Conservation (phyloP, 2,113 vertebrate genomes). For the Hippolais icterina region DNA sequence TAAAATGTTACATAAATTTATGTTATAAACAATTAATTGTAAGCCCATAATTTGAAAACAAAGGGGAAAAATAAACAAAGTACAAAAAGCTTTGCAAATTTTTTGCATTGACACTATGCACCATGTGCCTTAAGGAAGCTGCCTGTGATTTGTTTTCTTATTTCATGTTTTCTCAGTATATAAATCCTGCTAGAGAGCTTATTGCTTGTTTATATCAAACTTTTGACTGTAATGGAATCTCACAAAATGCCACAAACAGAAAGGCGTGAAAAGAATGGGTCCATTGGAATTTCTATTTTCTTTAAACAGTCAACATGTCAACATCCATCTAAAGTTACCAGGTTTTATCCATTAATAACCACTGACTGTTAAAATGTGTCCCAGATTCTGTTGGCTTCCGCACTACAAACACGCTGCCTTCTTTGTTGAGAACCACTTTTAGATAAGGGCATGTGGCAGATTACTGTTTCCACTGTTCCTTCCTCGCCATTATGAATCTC, state of each 20-base stretch:
- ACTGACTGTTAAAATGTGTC: conserved; percentile 40
- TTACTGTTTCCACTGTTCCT: conserved; percentile 58
- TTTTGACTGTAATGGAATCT: conserved; percentile 4
- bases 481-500: conserved; percentile 44
- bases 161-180: background rate
- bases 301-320: background rate
- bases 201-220: background rate
- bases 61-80: background rate
- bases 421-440: conserved; percentile 47
- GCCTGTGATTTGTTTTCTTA: background rate
- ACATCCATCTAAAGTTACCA: background rate
- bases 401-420: background rate
- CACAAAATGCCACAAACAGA: background rate
- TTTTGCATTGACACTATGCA: background rate
- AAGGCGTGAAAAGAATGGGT: background rate
- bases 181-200: background rate
- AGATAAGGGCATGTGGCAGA: conserved; percentile 52
- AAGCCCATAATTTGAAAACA: background rate
- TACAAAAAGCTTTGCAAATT: background rate
- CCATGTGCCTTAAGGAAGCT: background rate
- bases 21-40: background rate
- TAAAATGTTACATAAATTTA: background rate
- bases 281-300: background rate
- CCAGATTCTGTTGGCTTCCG: background rate
- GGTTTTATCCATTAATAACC: conserved; percentile 25